A percentile compares a stretch with the other conserved stretches of the same genome.
phyloP scores from a whole-genome alignment of 2,797 vertebrate genomes.

The Neosilurus hyrtlii region DNA sequence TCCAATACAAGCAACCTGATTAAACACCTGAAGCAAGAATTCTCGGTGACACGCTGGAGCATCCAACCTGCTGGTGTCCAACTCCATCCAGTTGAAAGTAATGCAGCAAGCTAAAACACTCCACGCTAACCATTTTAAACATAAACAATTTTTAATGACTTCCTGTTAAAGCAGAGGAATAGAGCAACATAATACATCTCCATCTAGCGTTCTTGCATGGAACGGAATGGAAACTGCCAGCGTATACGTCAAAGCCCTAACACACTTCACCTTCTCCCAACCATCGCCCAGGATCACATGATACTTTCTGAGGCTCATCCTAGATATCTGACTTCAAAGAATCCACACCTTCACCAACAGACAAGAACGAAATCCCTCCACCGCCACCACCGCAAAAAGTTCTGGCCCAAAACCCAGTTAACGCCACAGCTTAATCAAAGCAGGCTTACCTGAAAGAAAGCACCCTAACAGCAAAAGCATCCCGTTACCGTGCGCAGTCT shows the following conservation, averaged over 20 bases:
- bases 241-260: background rate
- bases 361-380: background rate
- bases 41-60: too few species aligned
- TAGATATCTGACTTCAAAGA: background rate
- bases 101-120: background rate
- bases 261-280: too few species aligned
- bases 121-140: background rate
- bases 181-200: conserved; percentile 56
- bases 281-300: background rate
- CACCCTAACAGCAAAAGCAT: conserved; percentile 6
- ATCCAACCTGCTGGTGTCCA: too few species aligned
- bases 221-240: conserved; percentile 47
- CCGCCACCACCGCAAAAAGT: too few species aligned
- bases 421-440: background rate
- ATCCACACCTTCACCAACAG: background rate
- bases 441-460: conserved; percentile 38
- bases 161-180: background rate
- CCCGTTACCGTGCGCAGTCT: background rate
- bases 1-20: background rate
- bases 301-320: background rate
- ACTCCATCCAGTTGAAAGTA: background rate
- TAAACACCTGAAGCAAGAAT: background rate
- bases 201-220: conserved; percentile 64
- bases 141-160: background rate
- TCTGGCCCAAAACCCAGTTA: background rate